Evolutionary conservation across 2,797 vertebrate genomes (phyloP).

Genomic region (Rallus crepitans): DNA sequence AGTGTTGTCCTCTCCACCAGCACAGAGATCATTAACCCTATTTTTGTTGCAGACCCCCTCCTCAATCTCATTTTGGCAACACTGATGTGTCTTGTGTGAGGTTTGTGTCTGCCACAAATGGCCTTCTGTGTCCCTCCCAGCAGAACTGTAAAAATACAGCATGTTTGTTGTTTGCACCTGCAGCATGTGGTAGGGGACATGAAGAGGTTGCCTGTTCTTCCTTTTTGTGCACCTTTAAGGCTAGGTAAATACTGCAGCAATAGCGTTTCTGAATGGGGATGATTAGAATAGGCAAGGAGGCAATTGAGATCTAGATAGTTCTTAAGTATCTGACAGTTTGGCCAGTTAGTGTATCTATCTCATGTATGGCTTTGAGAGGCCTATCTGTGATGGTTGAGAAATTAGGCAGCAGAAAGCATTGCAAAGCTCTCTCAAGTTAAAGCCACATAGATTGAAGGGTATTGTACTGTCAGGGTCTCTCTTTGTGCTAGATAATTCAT

Average conservation of each 20-base stretch:
- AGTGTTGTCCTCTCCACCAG: not conserved
- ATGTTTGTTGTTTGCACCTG: not conserved
- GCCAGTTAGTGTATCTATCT: not conserved
- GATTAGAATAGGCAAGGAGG: not conserved
- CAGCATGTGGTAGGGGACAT: not conserved
- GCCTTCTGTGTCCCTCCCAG: not conserved
- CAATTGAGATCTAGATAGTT: not conserved
- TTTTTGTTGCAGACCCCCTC: not conserved
- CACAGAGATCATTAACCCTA: not conserved
- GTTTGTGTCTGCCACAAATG: not conserved
- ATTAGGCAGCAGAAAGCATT: not conserved
- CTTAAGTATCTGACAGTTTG: not conserved
- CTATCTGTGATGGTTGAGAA: not conserved
- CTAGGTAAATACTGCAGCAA: not conserved
- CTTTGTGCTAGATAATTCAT: not conserved
- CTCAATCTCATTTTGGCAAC: not conserved
- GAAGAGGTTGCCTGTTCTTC: not conserved
- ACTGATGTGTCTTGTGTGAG: not conserved
- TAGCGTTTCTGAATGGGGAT: not conserved
- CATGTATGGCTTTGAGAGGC: not conserved
- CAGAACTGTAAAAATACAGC: not conserved
- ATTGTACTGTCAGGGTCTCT: not conserved
- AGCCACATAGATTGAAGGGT: not conserved
- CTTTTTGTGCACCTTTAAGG: not conserved
- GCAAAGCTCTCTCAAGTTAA: not conserved